Evolutionary conservation across 2,888 invertebrate species (phyloP), one percentile per base, ranked within the genome.

Genomic region (Synergus laeviventris): DNA sequence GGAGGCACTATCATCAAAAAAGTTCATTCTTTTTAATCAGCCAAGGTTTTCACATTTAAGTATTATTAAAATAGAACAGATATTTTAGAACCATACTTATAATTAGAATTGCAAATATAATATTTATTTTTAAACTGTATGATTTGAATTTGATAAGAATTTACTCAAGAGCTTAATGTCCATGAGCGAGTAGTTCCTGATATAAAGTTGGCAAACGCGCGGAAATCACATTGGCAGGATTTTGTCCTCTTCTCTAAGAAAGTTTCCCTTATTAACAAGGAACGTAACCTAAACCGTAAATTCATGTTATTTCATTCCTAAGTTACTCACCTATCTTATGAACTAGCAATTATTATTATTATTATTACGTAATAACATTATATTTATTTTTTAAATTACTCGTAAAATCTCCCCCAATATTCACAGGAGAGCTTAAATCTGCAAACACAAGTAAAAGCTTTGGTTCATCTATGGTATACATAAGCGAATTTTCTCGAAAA

Each of bases 221-320:
- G 21, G 64, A 64, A 64, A 64, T 42, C 14, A 64, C 64, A 14
- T 39, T 64, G 39, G 39, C 21, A 14, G 64, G 18, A 64, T 39
- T 21, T 64, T 64, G 64, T 42, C 18, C 64, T 64, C 12, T 39
- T 39, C 12, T 12, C 18, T 18, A 18, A 39, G 38, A 64, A 64
- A 14, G 21, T 64, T 64, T 38, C 21, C 21, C 42, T 21, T 64
- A 64, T 42, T 64, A 64, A 64, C 21, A 64, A 64, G 64, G 64
- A 64, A 12, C 56, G 21, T 56, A 21, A 18, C 56, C 21, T 56
- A 18, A 56, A 56, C 11, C 56, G 56, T 21, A 21, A 56, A 56
- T 12, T 56, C 56, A 21, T 18, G 21, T 56, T 56, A 56, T 56
- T 56, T 56, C 56, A 18, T 56, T 12, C 56, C 18, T 11, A 21